A percentile compares a stretch with the other conserved stretches of the same genome.
Evolutionary conservation across 2,888 invertebrate species (phyloP).

Genomic region (Halocaridina rubra): DNA sequence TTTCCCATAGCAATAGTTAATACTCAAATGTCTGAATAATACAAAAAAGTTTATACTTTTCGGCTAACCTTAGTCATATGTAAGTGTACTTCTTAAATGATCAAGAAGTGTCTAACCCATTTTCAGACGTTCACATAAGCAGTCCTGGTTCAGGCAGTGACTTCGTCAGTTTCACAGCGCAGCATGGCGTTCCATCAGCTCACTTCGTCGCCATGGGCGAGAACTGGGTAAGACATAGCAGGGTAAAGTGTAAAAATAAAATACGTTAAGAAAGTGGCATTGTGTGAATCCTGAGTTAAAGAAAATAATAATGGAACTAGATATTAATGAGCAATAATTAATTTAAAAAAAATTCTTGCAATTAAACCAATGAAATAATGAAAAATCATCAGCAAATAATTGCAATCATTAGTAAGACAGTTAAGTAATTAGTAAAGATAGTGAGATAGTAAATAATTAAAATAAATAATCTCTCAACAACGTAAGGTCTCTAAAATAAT

Average conservation of each 20-base stretch:
- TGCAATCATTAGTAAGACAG: neutral
- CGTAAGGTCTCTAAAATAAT: no score
- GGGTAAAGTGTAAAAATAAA: neutral
- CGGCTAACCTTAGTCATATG: no score
- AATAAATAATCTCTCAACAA: no score
- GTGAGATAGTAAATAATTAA: no score
- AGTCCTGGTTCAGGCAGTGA: conserved; percentile 27
- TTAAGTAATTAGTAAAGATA: no score
- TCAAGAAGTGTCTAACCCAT: no score
- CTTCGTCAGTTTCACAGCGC: conserved; percentile 41
- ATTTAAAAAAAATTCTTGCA: no score
- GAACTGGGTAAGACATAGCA: neutral
- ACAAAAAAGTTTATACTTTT: no score
- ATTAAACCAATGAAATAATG: neutral
- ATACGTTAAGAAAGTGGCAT: no score
- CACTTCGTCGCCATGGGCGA: conserved; percentile 20
- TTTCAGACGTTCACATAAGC: conserved; percentile 19
- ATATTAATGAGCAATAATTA: neutral
- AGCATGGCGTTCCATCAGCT: conserved; percentile 37
- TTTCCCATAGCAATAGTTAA: no score
- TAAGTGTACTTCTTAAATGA: no score
- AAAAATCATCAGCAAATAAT: neutral
- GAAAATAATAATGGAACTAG: neutral
- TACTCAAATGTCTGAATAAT: no score
- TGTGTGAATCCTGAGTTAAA: neutral